phyloP scores from a whole-genome alignment of 2,888 invertebrate species.

The Rutpela maculata region DNA sequence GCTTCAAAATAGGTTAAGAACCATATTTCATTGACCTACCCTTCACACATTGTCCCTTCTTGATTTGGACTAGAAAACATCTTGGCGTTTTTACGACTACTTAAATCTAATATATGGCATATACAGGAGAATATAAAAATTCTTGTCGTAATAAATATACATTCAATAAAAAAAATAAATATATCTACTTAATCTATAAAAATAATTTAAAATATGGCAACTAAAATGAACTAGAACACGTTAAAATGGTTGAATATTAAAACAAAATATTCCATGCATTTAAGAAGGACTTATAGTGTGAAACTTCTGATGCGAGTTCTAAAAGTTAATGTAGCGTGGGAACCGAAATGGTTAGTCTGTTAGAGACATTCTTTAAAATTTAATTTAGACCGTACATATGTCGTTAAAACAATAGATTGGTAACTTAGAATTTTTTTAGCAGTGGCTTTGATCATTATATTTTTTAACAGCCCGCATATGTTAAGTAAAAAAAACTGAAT shows the following conservation, averaged over 20 bases:
- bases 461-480: too few relatives aligned
- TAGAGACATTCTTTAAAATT: too few relatives aligned
- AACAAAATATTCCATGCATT: too few relatives aligned
- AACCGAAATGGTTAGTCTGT: too few relatives aligned
- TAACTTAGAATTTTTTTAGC: too few relatives aligned
- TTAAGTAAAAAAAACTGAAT: too few relatives aligned
- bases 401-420: too few relatives aligned
- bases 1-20: neutral
- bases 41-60: neutral
- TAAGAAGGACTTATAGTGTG: too few relatives aligned
- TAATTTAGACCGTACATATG: too few relatives aligned
- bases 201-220: conserved; percentile 16
- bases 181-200: neutral
- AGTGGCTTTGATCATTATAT: too few relatives aligned
- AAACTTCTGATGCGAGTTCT: too few relatives aligned
- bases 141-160: neutral
- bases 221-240: conserved; percentile 11
- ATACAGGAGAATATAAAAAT: neutral
- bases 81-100: neutral
- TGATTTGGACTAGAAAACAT: neutral
- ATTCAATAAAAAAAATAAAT: neutral
- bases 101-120: neutral
- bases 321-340: too few relatives aligned
- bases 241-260: neutral
- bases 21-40: neutral